Evolutionary conservation across 2,888 invertebrate genomes (phyloP).

Genomic region (Trichogramma evanescens): DNA sequence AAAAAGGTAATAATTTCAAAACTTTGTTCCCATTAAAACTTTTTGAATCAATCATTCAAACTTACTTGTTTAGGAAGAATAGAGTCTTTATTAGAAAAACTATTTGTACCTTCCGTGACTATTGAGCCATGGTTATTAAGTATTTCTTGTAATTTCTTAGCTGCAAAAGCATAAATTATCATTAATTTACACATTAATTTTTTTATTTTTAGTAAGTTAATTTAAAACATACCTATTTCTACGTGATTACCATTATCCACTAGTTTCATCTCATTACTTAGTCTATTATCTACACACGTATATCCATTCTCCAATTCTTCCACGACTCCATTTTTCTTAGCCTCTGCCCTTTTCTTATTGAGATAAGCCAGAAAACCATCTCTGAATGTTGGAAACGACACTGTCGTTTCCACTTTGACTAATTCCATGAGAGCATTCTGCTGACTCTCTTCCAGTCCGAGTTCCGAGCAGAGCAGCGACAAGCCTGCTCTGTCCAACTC

Average conservation of each 20-base stretch:
- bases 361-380: conserved; percentile 59
- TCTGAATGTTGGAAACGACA: conserved; percentile 69
- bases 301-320: conserved; percentile 49
- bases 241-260: no score
- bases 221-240: no score
- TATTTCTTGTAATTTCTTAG: conserved; percentile 56
- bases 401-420: conserved; percentile 50
- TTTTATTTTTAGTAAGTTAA: no score
- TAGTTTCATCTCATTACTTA: neutral
- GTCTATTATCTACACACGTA: neutral
- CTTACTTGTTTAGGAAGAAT: conserved; percentile 58
- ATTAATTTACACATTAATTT: conserved; percentile 12
- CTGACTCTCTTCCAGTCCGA: conserved; percentile 70
- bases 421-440: conserved; percentile 57
- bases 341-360: conserved; percentile 4
- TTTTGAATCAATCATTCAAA: neutral
- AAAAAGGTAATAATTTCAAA: neutral
- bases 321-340: neutral
- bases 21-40: neutral
- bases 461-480: conserved; percentile 63
- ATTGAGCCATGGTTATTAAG: conserved; percentile 57
- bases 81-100: conserved; percentile 59
- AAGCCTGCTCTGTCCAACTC: conserved; percentile 63
- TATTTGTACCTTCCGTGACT: conserved; percentile 51
- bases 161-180: conserved; percentile 8